Evolutionary conservation across 2,113 vertebrate genomes (phyloP).

Genomic region (Vulpes vulpes): DNA sequence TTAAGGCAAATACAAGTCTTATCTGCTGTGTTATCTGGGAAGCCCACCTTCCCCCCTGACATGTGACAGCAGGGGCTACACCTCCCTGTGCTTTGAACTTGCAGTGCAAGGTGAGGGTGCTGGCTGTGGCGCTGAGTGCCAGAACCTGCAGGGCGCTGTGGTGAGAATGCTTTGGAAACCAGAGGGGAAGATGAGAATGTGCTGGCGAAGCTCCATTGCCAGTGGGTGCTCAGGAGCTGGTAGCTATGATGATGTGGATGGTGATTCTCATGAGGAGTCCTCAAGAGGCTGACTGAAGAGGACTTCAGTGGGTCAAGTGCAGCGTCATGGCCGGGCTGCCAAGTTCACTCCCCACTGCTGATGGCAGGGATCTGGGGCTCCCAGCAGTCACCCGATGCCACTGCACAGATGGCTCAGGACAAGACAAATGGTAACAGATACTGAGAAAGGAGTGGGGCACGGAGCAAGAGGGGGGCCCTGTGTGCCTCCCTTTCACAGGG

Average conservation of each 20-base stretch:
- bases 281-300: background rate
- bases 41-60: background rate
- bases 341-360: background rate
- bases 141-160: fast-evolving
- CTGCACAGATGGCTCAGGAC: background rate
- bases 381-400: background rate
- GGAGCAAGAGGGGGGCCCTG: background rate
- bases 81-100: background rate
- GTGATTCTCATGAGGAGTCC: background rate
- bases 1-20: background rate
- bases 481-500: fast-evolving
- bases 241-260: fast-evolving
- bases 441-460: background rate
- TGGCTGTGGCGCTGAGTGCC: background rate
- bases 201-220: background rate
- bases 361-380: background rate
- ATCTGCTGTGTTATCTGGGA: background rate
- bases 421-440: background rate
- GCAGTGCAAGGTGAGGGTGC: background rate
- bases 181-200: background rate
- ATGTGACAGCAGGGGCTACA: background rate
- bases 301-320: fast-evolving
- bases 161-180: background rate
- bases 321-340: fast-evolving
- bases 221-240: background rate